Evolutionary conservation across 2,888 invertebrate genomes (phyloP), one percentile per base, ranked within the genome.

Genomic region (Bugula neritina): DNA sequence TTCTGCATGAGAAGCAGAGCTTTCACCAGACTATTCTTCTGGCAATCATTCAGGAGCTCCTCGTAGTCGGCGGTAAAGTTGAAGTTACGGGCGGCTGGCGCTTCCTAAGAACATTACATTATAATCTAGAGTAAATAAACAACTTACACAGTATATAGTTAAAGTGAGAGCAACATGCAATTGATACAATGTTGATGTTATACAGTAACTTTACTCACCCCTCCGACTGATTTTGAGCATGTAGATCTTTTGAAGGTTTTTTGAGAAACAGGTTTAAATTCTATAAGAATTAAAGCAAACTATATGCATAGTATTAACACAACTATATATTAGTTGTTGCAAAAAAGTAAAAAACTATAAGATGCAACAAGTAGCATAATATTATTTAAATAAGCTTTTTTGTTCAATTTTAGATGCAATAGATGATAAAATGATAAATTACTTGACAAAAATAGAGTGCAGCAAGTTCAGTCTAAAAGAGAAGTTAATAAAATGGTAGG

Each of bases 1-100:
- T 75, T 76, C 76, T 82, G 81, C 78, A 82, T 80, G 73, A 76
- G 76, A 1, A 83, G 77, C 54, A 83, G 74, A 1, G 82, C 78
- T 71, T 79, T 79, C 2, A 81, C 81, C 34, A 82, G 73, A 69
- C 76, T 74, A 76, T 81, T 80, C 72, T 79, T 79, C 71, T 78
- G 77, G 74, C 81, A 80, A 29, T 75, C 71, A 1, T 72, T 71
- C 23, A 77, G 69, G 5, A 82, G 74, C 72, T 81, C 81, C 17
- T 80, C 80, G 31, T 63, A 63, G 31, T 63, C 63, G 5, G 63
- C 63, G 31, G 63, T 31, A 31, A 29, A 63, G 17, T 34, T 31
- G 31, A 13, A 31, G 63, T 34, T 63, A 34, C 63, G 5, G 17
- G 63, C 27, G 13, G 31, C 17, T 31, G 27, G 31, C 5, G 63